These are phyloP conservation scores for Drosophila atripex DNA, from an alignment of 2,888 invertebrate genomes.

Conservation along the genomic window DNA sequence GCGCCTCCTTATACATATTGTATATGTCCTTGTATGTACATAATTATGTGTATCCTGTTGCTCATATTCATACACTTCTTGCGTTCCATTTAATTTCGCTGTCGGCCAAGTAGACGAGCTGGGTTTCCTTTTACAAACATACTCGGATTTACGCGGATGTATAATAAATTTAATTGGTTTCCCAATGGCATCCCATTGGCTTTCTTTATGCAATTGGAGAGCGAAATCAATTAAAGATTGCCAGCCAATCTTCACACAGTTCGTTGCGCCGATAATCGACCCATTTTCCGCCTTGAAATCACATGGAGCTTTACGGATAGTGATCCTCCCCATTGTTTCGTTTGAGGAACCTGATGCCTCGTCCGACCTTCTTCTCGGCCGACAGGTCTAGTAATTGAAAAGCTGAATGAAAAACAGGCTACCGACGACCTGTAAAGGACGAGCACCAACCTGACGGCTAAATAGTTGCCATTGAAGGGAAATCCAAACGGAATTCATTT, in stretches of 20 bases:
- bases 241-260: slow-evolving; percentile 19
- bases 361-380: neutral
- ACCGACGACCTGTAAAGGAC: slow-evolving; percentile 43
- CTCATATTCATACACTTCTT: slow-evolving; percentile 60
- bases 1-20: neutral
- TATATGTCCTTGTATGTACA: neutral
- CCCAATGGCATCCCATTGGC: slow-evolving; percentile 25
- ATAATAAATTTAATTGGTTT: slow-evolving; percentile 66
- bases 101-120: slow-evolving; percentile 1
- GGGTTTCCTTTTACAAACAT: slow-evolving; percentile 6
- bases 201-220: slow-evolving; percentile 36
- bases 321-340: neutral
- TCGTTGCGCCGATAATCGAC: slow-evolving; percentile 6
- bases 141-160: slow-evolving; percentile 52
- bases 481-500: slow-evolving; percentile 68
- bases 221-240: slow-evolving; percentile 65
- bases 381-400: slow-evolving; percentile 70
- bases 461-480: slow-evolving; percentile 24
- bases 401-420: slow-evolving; percentile 55
- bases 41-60: neutral
- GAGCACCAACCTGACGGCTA: slow-evolving; percentile 35
- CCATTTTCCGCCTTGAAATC: slow-evolving; percentile 9
- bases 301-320: neutral
- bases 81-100: slow-evolving; percentile 49
- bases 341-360: slow-evolving; percentile 4